A percentile compares a stretch with the other conserved stretches of the same genome.
Evolutionary conservation across 2,797 vertebrate species (phyloP).

Genomic region (Pseudocheirus occidentalis): DNA sequence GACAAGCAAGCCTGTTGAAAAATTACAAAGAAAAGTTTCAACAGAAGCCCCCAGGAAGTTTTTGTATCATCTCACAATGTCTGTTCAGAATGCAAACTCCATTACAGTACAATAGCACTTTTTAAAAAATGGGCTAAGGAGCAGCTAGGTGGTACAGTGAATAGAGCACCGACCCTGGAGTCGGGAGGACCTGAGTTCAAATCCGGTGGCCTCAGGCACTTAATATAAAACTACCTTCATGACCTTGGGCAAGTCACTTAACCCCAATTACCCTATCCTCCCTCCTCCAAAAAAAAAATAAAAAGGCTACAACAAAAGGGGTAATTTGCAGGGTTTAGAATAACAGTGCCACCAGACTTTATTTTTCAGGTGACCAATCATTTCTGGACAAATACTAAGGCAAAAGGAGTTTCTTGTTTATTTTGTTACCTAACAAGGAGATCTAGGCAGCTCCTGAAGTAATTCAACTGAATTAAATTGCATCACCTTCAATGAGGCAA

Average conservation of each 20-base stretch:
- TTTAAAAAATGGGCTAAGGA: background rate
- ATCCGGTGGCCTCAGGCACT: too few relatives aligned
- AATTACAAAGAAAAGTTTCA: constrained; percentile 30
- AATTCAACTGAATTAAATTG: background rate
- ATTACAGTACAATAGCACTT: background rate
- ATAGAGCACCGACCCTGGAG: too few relatives aligned
- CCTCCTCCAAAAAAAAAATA: too few relatives aligned
- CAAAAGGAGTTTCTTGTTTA: background rate
- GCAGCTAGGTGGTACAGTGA: too few relatives aligned
- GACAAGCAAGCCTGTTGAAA: constrained; percentile 18
- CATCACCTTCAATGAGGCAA: background rate
- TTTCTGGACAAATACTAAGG: background rate
- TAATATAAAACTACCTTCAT: too few relatives aligned
- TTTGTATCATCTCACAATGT: background rate
- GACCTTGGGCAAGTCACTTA: too few relatives aligned
- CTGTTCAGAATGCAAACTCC: background rate
- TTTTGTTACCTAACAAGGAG: background rate
- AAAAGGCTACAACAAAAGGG: background rate
- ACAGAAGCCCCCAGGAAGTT: background rate
- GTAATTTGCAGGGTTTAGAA: background rate
- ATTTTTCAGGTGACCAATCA: background rate
- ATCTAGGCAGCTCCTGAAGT: background rate
- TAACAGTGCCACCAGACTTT: background rate
- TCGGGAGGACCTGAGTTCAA: too few relatives aligned
- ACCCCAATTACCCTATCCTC: too few relatives aligned